Evolutionary conservation across 2,888 invertebrate genomes (phyloP), one percentile per base, ranked within the genome.

Genomic region (Carpatolechia fugitivella): DNA sequence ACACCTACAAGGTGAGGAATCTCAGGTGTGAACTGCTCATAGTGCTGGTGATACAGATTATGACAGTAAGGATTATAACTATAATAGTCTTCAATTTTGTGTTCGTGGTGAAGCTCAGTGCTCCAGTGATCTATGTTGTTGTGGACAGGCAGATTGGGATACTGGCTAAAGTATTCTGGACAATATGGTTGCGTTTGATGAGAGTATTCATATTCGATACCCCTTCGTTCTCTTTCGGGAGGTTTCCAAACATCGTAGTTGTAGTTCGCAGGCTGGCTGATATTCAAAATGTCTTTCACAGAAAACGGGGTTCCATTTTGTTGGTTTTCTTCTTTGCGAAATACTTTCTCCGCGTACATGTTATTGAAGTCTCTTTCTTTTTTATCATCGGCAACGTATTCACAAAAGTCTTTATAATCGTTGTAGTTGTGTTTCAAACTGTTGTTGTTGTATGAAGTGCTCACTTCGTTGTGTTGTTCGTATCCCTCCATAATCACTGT

Each of bases 201-300:
- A n/a, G 80, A 78, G 6, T 76, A 57, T 35, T 87, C 83, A 47
- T 78, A 82, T 6, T 85, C 86, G 13, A 77, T 74, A 24, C 40
- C 40, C 3, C 78, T 68, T 58, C 78, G 64, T 0, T 80, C 80
- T 54, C 80, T 72, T 0, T 85, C 85, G 52, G 65, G 74, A 24
- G 71, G 64, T 59, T 81, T 87, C 86, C 87, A 87, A 6, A 66
- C 30, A 13, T 87, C 88, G 63, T 80, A 87, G 62, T 79, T 85
- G 55, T 67, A 78, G 33, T 75, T 76, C 41, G 76, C 72, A 2
- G 79, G 65, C 56, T 84, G 86, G 57, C 80, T 82, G 48, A 80
- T 82, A 54, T 80, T 89, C 10, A 90, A 60, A 13, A 90, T 90
- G 55, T 90, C 88, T 61, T 87, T 90, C 0, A 90, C 89, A 0